Evolutionary conservation across 2,113 vertebrate genomes (phyloP).

Genomic region (Elephantulus edwardii): DNA sequence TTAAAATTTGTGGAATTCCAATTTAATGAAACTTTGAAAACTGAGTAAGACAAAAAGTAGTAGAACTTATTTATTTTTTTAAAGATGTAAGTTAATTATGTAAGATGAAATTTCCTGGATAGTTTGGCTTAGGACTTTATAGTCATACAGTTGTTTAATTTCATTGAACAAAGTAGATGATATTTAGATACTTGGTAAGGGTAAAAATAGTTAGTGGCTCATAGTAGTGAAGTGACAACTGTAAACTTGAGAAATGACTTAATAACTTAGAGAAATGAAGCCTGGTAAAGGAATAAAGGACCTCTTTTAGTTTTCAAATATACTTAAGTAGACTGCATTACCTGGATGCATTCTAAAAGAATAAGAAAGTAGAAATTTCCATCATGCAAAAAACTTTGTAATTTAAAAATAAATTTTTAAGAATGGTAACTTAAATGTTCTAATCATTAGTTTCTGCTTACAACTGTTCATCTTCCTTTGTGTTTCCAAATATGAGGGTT

Average conservation of each 20-base stretch:
- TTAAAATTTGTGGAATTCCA: slow-evolving; percentile 37
- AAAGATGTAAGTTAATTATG: slow-evolving; percentile 10
- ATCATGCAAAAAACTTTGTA: neutral
- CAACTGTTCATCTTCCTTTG: too few relatives aligned
- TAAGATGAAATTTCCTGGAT: neutral
- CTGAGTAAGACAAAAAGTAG: neutral
- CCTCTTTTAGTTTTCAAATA: neutral
- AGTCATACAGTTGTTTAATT: neutral
- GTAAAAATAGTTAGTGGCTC: neutral
- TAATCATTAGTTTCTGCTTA: too few relatives aligned
- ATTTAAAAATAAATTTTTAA: slow-evolving; percentile 24
- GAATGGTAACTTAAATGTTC: too few relatives aligned
- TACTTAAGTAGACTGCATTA: neutral
- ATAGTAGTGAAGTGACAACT: neutral
- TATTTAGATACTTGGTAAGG: neutral
- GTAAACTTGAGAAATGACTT: neutral
- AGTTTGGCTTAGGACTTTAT: neutral
- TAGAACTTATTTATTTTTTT: slow-evolving; percentile 34
- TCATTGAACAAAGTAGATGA: neutral
- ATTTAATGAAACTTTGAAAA: slow-evolving; percentile 48
- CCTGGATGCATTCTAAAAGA: neutral
- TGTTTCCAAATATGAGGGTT: too few relatives aligned
- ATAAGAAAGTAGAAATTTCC: neutral
- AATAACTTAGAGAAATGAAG: too few relatives aligned
- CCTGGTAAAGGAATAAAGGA: neutral